These are phyloP conservation scores for Ctenodactylus gundi DNA, from an alignment of 2,113 vertebrate species.

Conservation along the genomic window DNA sequence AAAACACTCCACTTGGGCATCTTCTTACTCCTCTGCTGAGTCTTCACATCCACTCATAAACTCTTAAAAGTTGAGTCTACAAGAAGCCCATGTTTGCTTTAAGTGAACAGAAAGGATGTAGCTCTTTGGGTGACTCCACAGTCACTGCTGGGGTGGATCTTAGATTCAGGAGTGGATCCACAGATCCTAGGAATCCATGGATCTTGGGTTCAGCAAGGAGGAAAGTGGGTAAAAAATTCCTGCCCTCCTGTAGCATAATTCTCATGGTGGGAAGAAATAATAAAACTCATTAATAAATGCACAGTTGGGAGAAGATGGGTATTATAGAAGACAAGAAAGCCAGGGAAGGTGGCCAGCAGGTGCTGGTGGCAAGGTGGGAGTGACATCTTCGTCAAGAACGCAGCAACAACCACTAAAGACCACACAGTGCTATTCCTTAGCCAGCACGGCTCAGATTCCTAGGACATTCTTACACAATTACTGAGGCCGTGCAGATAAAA, in stretches of 20 bases:
- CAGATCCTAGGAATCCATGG: no score
- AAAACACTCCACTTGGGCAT: no score
- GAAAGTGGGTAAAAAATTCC: background rate
- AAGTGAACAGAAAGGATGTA: no score
- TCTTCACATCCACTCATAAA: no score
- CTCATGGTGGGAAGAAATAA: background rate
- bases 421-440: background rate
- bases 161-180: no score
- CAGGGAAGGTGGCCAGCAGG: background rate
- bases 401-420: background rate
- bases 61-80: no score
- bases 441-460: background rate
- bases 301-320: background rate
- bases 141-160: no score
- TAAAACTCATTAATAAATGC: background rate
- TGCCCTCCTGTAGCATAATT: background rate
- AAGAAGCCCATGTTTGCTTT: no score
- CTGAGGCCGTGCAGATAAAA: background rate
- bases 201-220: background rate
- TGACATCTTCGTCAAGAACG: background rate
- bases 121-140: no score
- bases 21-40: no score
- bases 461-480: background rate
- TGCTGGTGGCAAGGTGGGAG: rapidly evolving
- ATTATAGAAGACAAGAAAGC: background rate